These are phyloP conservation scores for Centropristis striata DNA, from an alignment of 2,113 vertebrate species.

Conservation along the genomic window DNA sequence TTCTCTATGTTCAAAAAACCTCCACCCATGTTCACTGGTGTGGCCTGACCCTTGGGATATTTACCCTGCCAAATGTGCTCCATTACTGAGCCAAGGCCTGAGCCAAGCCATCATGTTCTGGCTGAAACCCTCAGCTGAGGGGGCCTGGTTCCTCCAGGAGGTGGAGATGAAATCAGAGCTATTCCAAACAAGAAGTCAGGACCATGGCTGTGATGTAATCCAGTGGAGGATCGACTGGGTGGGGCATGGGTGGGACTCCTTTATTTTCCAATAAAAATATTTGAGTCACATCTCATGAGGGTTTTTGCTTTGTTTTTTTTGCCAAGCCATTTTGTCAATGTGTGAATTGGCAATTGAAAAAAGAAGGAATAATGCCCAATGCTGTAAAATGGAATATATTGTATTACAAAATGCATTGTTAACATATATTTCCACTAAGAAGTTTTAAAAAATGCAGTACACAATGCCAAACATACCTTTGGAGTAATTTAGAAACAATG, in stretches of 20 bases:
- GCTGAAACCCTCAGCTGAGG: constrained; percentile 19
- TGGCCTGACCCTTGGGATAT: constrained; percentile 35
- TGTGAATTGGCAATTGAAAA: too few relatives aligned
- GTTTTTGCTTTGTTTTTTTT: not conserved
- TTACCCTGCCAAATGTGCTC: constrained; percentile 35
- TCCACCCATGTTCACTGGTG: constrained; percentile 54
- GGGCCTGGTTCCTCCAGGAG: constrained; percentile 19
- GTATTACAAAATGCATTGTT: too few relatives aligned
- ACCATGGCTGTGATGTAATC: constrained; percentile 37
- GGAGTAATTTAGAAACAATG: too few relatives aligned
- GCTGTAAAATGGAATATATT: too few relatives aligned
- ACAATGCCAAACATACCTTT: too few relatives aligned
- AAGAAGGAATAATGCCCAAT: too few relatives aligned
- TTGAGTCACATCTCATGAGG: not conserved
- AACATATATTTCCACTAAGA: too few relatives aligned
- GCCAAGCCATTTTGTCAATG: not conserved
- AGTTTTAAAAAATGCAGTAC: too few relatives aligned
- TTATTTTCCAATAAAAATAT: not conserved
- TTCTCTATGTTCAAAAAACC: constrained; percentile 3
- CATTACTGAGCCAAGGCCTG: not conserved
- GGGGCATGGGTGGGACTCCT: constrained; percentile 7
- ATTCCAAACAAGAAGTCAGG: constrained; percentile 26
- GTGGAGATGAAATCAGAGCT: constrained; percentile 37
- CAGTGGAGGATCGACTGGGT: constrained; percentile 24
- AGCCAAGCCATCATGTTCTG: constrained; percentile 37